These are phyloP conservation scores for Myrmecobius fasciatus DNA, from an alignment of 2,113 vertebrate species.

Conservation along the genomic window DNA sequence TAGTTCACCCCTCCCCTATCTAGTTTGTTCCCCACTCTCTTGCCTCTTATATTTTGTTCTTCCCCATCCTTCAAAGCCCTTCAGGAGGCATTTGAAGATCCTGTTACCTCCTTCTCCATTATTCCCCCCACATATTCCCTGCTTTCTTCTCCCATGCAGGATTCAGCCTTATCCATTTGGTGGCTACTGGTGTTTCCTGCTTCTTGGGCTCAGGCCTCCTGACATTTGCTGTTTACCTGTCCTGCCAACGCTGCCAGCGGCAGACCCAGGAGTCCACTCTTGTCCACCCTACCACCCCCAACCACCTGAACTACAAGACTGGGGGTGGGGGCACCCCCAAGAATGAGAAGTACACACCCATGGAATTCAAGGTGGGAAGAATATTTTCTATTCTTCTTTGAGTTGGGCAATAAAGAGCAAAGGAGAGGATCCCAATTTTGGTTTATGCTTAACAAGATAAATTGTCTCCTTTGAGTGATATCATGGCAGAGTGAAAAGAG, in stretches of 20 bases:
- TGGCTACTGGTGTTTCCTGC: slow-evolving; percentile 96
- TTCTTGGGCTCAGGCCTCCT: slow-evolving; percentile 97
- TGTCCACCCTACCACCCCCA: slow-evolving; percentile 97
- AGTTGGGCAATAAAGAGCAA: not conserved
- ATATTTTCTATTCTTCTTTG: not conserved
- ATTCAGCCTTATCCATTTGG: slow-evolving; percentile 95
- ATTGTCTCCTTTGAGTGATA: not conserved
- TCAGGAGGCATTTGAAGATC: not conserved
- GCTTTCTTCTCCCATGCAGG: slow-evolving; percentile 80
- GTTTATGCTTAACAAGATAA: not conserved
- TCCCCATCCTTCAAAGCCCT: not conserved
- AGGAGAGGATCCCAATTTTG: not conserved
- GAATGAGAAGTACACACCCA: slow-evolving; percentile 99
- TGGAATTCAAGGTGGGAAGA: slow-evolving; percentile 97
- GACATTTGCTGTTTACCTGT: slow-evolving; percentile 95
- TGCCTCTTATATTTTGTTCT: no score
- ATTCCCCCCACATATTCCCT: not conserved
- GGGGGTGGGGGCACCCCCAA: slow-evolving; percentile 97
- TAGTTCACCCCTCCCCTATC: not conserved
- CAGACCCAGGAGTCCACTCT: slow-evolving; percentile 97
- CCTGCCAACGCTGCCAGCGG: slow-evolving; percentile 95
- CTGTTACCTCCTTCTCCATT: not conserved
- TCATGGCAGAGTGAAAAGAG: not conserved
- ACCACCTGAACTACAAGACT: slow-evolving; percentile 98
- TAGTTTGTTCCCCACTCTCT: not conserved